A percentile compares a stretch with the other conserved stretches of the same genome.
Evolutionary conservation across 2,113 vertebrate genomes (phyloP).

Genomic region (Sprattus sprattus): DNA sequence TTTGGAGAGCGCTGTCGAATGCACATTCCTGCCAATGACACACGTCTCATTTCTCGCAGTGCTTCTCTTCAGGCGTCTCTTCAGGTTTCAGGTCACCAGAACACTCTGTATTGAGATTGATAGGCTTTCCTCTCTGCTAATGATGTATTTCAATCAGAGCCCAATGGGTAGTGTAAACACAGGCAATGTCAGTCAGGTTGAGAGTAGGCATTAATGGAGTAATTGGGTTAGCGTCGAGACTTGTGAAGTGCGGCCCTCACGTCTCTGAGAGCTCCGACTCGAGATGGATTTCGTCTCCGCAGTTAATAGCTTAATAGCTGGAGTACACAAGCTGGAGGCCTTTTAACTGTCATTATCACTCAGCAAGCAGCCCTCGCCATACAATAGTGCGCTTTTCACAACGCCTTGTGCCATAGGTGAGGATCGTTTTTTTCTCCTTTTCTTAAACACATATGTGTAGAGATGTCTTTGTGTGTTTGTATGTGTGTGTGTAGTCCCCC

Average conservation of each 20-base stretch:
- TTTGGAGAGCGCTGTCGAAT: not conserved
- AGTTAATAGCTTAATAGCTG: slow-evolving; percentile 60
- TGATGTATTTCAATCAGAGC: slow-evolving; percentile 15
- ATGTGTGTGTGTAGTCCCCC: slow-evolving; percentile 42
- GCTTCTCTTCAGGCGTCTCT: not conserved
- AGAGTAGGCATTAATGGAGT: not conserved
- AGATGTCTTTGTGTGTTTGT: slow-evolving; percentile 44
- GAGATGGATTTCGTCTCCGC: slow-evolving; percentile 55
- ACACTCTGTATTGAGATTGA: not conserved
- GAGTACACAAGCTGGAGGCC: slow-evolving; percentile 48
- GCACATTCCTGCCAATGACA: not conserved
- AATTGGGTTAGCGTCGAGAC: slow-evolving; percentile 5
- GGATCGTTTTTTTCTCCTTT: slow-evolving; percentile 32
- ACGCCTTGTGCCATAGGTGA: slow-evolving; percentile 43
- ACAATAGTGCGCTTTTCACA: slow-evolving; percentile 58
- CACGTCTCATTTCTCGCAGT: not conserved
- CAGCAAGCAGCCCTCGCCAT: slow-evolving; percentile 55
- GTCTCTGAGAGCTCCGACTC: not conserved
- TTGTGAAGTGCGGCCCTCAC: not conserved
- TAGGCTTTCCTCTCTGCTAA: slow-evolving; percentile 1
- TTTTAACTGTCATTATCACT: slow-evolving; percentile 60
- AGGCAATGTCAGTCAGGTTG: not conserved
- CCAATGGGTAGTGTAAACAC: slow-evolving; percentile 12
- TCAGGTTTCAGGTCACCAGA: not conserved
- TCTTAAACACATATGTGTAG: slow-evolving; percentile 19